Base-by-base conservation (phyloP, 2,113 vertebrate genomes). In the Calyptommatus sinebrachiatus region DNA sequence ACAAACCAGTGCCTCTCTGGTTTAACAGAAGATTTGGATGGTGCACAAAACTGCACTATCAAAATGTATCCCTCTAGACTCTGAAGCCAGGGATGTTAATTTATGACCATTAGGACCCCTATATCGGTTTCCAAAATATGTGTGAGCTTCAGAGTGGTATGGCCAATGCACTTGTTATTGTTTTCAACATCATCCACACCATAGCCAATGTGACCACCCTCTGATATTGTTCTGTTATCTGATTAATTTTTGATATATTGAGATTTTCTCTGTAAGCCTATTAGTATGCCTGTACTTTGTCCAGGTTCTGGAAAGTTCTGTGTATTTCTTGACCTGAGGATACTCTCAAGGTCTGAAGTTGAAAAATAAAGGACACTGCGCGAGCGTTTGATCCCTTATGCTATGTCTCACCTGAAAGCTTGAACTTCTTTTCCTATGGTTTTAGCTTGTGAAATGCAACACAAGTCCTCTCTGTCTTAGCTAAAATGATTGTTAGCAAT, bases 401-500 rank as follows among this genome's bases (percentile, higher is more conserved):
- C n/a, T 74, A 8, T 48, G 8, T 16, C 26, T 84, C 67, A 85
- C 29, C 77, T 73, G n/a, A 76, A 76, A 60, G 76, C 48, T 21
- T 70, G 31, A 82, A 63, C 26, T 31, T 79, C 16, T 12, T 57
- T 57, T 82, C 79, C n/a, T n/a, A 50, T 48, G 26, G 74, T 60
- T 20, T 78, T 83, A 24, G 61, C 83, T 2, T 9, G 70, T 20
- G 45, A 45, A 78, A 20, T 82, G 57, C 16, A 77, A 77, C 76
- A 83, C 81, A 57, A 72, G 22, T 45, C 53, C 31, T 48, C 26
- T 69, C 35, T 26, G 26, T 74, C 20, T 68, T 74, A 65, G 46
- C 20, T 68, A 0, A 76, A 84, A 82, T 84, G 46, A 76, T 80
- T 83, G 79, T 45, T 61, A 29, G 35, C 41, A 70, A 76, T 76